A percentile compares a stretch with the other conserved stretches of the same genome.
Evolutionary conservation across 37 sponge, comb jelly and placozoan genomes (phyloP).

Genomic region (Oscarella lobularis): DNA sequence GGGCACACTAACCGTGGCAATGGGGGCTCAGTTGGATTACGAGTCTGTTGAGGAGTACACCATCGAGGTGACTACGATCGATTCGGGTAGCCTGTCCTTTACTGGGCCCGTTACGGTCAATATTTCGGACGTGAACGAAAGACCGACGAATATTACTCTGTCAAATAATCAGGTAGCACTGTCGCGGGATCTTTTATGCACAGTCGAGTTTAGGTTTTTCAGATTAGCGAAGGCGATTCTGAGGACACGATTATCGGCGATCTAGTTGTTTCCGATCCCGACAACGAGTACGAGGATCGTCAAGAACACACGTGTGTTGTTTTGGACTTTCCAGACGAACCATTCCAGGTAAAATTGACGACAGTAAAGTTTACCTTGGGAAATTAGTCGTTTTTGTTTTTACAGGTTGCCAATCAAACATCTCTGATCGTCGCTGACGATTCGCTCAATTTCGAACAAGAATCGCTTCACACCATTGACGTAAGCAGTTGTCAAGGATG

Average conservation of each 20-base stretch:
- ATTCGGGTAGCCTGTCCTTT: not conserved
- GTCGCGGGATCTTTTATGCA: not conserved
- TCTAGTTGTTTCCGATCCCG: conserved; percentile 7
- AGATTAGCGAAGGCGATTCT: not conserved
- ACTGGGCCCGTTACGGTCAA: not conserved
- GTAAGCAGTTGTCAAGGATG: not conserved
- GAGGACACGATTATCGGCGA: not conserved
- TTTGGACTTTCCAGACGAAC: not conserved
- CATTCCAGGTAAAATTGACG: conserved; percentile 2
- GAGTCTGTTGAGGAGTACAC: not conserved
- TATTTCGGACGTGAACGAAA: not conserved
- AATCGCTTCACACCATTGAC: not conserved
- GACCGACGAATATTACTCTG: not conserved
- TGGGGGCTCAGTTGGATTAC: not conserved
- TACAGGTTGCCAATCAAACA: not conserved
- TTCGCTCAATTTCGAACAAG: not conserved
- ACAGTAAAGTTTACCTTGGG: not conserved
- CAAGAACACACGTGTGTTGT: not conserved
- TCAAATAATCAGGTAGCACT: not conserved
- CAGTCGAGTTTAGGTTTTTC: not conserved
- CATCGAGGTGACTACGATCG: not conserved
- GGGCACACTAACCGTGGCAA: not conserved
- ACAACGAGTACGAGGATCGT: not conserved
- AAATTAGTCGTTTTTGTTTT: not conserved
- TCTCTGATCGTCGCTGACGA: not conserved